Base-by-base conservation (phyloP, 1,140 invertebrate species). In the Condylostylus longicornis region DNA sequence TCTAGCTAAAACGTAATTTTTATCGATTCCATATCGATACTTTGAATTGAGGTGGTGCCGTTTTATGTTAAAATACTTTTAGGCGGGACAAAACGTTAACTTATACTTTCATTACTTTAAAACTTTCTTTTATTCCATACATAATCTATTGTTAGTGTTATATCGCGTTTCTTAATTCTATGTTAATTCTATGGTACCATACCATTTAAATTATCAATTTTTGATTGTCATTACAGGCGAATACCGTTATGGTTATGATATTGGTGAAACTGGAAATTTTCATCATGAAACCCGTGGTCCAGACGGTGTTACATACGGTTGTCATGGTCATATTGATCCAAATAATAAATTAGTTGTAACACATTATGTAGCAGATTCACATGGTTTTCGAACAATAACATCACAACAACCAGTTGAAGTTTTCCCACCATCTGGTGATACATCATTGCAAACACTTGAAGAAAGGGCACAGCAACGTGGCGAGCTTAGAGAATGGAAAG, bases 231-330 rank as follows among this genome's bases (percentile, higher is more conserved):
- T n/a, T 38, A 8, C 45, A 77, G 75, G 68, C 52, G 67, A 73
- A 31, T 80, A 79, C 51, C 74, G 74, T 48, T 81, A 77, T 50
- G 76, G 77, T 32, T 80, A 80, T 50, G 74, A 80, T 52, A 68
- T 82, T 2, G 74, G 71, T 37, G 50, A 55, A 40, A 71, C 72
- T 47, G 78, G 78, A 8, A 79, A 82, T 51, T 83, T 83, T 51
- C 78, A 83, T 49, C 78, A 84, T 45, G 80, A 84, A 62, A 71
- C 66, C 23, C 68, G 72, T 35, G 77, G 75, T 10, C 69, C 75
- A 0, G 77, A 82, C 47, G 75, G 75, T 8, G 72, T 82, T 13
- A 80, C 79, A 1, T 82, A 81, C 42, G 80, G 80, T 42, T 82
- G 79, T 55, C 82, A 82, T 42, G 80, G 80, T 25, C 78, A 77